phyloP scores from a whole-genome alignment of 2,888 invertebrate species.

The Mythimna pallens region DNA sequence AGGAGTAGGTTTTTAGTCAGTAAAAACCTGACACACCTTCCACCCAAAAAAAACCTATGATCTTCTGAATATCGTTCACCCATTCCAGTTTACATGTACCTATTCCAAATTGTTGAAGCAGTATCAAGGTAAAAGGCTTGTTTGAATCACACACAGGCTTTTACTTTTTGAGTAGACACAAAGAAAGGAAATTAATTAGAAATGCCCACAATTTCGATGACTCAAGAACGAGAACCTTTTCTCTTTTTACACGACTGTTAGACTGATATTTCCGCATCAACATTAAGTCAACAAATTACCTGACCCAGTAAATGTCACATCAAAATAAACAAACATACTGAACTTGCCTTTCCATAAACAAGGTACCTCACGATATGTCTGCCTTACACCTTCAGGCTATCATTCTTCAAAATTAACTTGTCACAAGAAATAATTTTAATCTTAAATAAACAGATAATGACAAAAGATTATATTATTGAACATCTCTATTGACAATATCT shows the following conservation, averaged over 20 bases:
- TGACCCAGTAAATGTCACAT: slow-evolving; percentile 34
- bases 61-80: too few species aligned
- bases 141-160: not conserved
- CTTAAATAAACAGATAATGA: slow-evolving; percentile 48
- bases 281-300: slow-evolving; percentile 10
- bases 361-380: slow-evolving; percentile 24
- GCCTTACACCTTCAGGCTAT: slow-evolving; percentile 32
- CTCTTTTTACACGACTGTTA: not conserved
- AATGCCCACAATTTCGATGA: not conserved
- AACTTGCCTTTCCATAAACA: not conserved
- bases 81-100: not conserved
- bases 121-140: not conserved
- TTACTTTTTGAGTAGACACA: too few species aligned
- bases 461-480: slow-evolving; percentile 28
- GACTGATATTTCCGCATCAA: slow-evolving; percentile 6
- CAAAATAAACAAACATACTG: slow-evolving; percentile 29
- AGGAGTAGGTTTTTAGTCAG: too few species aligned
- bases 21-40: too few species aligned
- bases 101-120: not conserved
- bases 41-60: not conserved
- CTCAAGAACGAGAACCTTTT: not conserved
- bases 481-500: slow-evolving; percentile 44
- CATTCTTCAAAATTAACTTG: slow-evolving; percentile 47
- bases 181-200: too few species aligned
- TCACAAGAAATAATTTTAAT: slow-evolving; percentile 48